phyloP scores from a whole-genome alignment of 2,888 invertebrate species.

The Perdita meconis region DNA sequence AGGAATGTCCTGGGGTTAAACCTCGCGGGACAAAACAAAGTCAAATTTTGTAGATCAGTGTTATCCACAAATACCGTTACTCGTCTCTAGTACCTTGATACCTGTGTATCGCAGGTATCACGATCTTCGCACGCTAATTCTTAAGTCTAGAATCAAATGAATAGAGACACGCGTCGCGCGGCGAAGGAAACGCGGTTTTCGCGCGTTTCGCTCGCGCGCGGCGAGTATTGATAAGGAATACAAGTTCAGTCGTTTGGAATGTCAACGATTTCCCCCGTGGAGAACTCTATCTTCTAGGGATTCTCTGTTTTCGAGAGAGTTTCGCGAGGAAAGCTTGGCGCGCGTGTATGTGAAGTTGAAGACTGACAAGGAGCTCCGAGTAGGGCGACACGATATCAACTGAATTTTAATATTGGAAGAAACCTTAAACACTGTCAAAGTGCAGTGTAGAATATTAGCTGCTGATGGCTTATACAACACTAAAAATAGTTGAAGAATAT shows the following conservation, averaged over 20 bases:
- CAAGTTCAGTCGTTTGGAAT: slow-evolving; percentile 75
- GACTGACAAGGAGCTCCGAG: no score
- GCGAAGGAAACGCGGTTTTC: neutral
- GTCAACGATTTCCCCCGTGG: slow-evolving; percentile 30
- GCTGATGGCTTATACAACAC: no score
- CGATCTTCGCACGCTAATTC: slow-evolving; percentile 65
- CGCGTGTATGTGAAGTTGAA: no score
- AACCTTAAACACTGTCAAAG: no score
- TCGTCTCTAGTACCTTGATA: slow-evolving; percentile 73
- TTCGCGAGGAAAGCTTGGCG: no score
- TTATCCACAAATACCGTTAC: slow-evolving; percentile 43
- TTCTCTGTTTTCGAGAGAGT: no score
- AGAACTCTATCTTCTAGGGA: no score
- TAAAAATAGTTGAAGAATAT: no score
- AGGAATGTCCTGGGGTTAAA: neutral
- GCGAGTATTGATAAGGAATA: slow-evolving; percentile 67
- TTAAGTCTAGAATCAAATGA: slow-evolving; percentile 55
- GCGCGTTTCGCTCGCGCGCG: slow-evolving; percentile 7
- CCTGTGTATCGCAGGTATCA: slow-evolving; percentile 74
- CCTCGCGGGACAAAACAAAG: neutral
- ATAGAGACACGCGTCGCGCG: slow-evolving; percentile 11
- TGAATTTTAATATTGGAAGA: no score
- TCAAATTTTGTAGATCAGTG: neutral
- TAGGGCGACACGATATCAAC: no score
- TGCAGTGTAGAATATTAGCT: no score